Percentiles rank a stretch among this genome's conserved stretches.
These are phyloP conservation scores for Agrochola lota DNA, from an alignment of 2,888 invertebrate species.

Conservation along the genomic window DNA sequence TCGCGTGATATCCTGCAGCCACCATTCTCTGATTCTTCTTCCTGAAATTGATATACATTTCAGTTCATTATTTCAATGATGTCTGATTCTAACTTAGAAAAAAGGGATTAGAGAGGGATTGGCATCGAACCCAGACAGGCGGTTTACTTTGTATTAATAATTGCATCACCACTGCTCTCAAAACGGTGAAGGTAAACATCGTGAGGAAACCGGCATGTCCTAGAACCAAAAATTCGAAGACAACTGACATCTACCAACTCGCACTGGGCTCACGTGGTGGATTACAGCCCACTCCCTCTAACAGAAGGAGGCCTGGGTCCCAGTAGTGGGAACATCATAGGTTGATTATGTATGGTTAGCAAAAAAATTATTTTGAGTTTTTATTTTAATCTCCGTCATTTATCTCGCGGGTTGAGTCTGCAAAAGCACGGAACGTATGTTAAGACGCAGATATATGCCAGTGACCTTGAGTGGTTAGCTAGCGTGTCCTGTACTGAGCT, in stretches of 20 bases:
- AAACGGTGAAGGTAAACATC: neutral
- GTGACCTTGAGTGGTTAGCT: no score
- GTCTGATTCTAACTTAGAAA: neutral
- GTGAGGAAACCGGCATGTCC: neutral
- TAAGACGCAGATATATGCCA: no score
- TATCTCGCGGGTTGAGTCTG: no score
- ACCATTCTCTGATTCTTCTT: constrained; percentile 55
- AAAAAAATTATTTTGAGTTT: no score
- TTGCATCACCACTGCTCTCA: neutral
- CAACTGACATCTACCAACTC: neutral
- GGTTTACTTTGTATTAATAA: neutral
- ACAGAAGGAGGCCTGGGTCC: no score
- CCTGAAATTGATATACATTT: constrained; percentile 42
- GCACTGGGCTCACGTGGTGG: neutral
- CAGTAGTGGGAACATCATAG: no score
- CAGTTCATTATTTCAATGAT: neutral
- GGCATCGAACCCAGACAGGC: neutral
- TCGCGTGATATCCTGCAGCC: constrained; percentile 32
- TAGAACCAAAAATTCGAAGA: neutral
- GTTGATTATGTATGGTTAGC: no score
- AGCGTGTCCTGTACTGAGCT: no score
- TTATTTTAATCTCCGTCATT: no score
- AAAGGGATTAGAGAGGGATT: neutral
- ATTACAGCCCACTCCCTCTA: neutral
- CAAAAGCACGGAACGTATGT: no score